phyloP scores from a whole-genome alignment of 2,888 invertebrate genomes.

The Pristionchus exspectatus region DNA sequence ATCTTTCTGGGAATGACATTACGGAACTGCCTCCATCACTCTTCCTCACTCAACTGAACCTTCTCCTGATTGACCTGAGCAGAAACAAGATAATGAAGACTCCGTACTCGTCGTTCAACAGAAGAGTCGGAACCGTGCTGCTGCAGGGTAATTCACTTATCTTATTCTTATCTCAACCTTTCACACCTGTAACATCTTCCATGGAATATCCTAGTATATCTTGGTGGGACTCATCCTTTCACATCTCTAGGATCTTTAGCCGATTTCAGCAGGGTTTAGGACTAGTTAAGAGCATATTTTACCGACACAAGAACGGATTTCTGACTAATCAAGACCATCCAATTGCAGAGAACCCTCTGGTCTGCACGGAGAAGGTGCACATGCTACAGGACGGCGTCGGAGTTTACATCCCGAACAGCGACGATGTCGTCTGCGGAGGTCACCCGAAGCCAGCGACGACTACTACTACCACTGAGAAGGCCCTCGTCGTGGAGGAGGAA shows the following conservation, averaged over 20 bases:
- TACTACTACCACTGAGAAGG: slow-evolving; percentile 51
- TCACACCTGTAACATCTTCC: no score
- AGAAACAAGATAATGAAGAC: slow-evolving; percentile 73
- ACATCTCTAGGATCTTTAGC: no score
- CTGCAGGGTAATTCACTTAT: slow-evolving; percentile 74
- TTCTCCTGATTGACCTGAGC: slow-evolving; percentile 77
- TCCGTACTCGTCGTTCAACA: slow-evolving; percentile 78
- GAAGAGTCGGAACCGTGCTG: slow-evolving; percentile 77
- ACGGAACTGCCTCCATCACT: slow-evolving; percentile 73
- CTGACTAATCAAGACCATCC: background rate
- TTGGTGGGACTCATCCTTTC: no score
- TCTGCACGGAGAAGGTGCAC: slow-evolving; percentile 78
- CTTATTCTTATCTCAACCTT: no score
- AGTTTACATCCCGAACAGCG: slow-evolving; percentile 72
- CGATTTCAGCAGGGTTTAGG: no score
- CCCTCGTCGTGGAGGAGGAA: background rate
- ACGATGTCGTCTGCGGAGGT: slow-evolving; percentile 74
- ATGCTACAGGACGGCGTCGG: slow-evolving; percentile 78
- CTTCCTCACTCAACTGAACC: slow-evolving; percentile 77
- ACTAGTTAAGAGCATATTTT: no score
- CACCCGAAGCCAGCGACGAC: slow-evolving; percentile 57
- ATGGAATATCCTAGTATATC: no score
- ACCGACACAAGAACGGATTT: no score
- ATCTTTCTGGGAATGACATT: slow-evolving; percentile 75
- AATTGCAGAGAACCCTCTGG: slow-evolving; percentile 77